These are phyloP conservation scores for Macaria liturata DNA, from an alignment of 2,888 invertebrate species.

Conservation along the genomic window DNA sequence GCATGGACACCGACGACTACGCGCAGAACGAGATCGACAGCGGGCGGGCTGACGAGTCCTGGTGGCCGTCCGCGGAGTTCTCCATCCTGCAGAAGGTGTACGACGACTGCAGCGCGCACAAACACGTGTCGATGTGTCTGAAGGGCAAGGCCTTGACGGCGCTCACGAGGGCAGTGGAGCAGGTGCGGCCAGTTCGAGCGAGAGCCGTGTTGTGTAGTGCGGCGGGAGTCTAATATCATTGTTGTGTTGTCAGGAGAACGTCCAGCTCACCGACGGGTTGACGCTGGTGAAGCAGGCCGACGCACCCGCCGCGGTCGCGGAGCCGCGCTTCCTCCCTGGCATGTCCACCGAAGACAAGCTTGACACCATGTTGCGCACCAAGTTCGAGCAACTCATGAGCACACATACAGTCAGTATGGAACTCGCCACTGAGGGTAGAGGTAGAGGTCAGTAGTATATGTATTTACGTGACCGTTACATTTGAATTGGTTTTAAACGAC, in stretches of 20 bases:
- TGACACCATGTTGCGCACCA: conserved; percentile 75
- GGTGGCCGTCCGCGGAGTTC: conserved; percentile 84
- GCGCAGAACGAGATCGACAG: conserved; percentile 77
- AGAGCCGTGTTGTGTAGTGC: conserved; percentile 41
- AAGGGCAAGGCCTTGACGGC: conserved; percentile 85
- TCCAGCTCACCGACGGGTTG: conserved; percentile 84
- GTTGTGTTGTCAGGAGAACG: conserved; percentile 72
- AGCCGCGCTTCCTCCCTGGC: conserved; percentile 82
- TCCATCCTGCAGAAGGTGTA: conserved; percentile 84
- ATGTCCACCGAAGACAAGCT: conserved; percentile 82
- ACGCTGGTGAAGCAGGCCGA: conserved; percentile 84
- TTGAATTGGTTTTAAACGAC: conserved; percentile 7
- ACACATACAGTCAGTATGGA: conserved; percentile 86
- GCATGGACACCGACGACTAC: conserved; percentile 71
- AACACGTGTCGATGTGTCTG: conserved; percentile 83
- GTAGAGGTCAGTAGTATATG: conserved; percentile 62
- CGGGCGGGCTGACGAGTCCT: conserved; percentile 76
- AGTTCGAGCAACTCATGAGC: conserved; percentile 84
- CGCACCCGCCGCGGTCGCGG: conserved; percentile 77
- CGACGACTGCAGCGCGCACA: conserved; percentile 84
- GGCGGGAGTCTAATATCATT: conserved; percentile 45
- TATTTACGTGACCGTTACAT: not conserved
- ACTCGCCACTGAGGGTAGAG: conserved; percentile 79
- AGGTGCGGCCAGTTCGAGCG: conserved; percentile 64
- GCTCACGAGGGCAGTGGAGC: conserved; percentile 83